These are phyloP conservation scores for Australoheros scitulus DNA, from an alignment of 2,113 vertebrate species.

Conservation along the genomic window DNA sequence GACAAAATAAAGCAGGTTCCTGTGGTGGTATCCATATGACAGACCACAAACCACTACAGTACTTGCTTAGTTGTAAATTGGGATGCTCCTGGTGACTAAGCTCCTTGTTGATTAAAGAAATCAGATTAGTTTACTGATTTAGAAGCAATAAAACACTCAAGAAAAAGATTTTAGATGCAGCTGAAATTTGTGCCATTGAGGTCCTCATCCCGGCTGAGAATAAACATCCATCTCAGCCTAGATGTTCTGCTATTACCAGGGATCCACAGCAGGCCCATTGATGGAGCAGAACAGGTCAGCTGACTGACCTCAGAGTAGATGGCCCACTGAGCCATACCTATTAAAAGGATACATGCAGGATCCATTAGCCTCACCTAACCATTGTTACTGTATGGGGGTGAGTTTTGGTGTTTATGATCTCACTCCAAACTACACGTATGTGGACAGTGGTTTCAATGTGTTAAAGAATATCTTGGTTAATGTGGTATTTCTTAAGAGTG, in stretches of 20 bases:
- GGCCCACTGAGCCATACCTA: background rate
- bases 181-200: background rate
- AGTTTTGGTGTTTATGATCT: background rate
- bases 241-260: background rate
- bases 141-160: background rate
- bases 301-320: background rate
- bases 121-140: background rate
- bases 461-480: background rate
- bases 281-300: background rate
- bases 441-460: background rate
- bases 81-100: background rate
- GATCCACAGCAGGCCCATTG: background rate
- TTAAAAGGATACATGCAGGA: background rate
- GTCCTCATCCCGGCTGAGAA: background rate
- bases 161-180: background rate
- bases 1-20: background rate
- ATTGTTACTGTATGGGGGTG: background rate
- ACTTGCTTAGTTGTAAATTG: background rate
- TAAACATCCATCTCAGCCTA: background rate
- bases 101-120: background rate
- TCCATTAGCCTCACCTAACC: background rate
- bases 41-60: background rate
- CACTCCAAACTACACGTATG: background rate
- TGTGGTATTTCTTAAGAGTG: background rate
- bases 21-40: background rate